Percentiles rank a stretch among this genome's conserved stretches.
Conservation (phyloP, 2,888 invertebrate species). For the Imbricaverruca yamaguchii region DNA sequence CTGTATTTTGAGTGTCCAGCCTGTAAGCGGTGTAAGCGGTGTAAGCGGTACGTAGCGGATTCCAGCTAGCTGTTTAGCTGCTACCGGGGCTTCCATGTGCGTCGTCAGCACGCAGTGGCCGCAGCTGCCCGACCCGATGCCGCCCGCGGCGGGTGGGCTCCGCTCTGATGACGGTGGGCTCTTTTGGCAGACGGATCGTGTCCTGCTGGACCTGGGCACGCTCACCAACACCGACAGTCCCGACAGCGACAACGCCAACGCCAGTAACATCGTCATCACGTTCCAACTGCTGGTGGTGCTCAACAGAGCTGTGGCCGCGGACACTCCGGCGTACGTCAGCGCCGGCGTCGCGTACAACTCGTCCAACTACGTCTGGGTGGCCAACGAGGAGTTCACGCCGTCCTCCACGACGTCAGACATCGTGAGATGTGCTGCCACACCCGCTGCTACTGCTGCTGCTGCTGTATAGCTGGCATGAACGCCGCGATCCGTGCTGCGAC, state of each 20-base stretch:
- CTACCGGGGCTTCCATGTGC: too few relatives aligned
- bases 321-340: slow-evolving; percentile 24
- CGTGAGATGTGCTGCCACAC: background rate
- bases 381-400: slow-evolving; percentile 22
- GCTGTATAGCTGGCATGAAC: too few relatives aligned
- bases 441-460: too few relatives aligned
- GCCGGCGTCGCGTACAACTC: slow-evolving; percentile 29
- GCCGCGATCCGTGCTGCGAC: too few relatives aligned
- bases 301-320: slow-evolving; percentile 26
- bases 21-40: too few relatives aligned
- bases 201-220: slow-evolving; percentile 27
- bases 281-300: slow-evolving; percentile 27
- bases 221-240: slow-evolving; percentile 12
- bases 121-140: too few relatives aligned
- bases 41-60: too few relatives aligned
- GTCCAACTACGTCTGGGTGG: slow-evolving; percentile 28
- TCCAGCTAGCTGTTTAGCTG: too few relatives aligned
- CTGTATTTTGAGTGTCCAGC: too few relatives aligned
- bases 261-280: slow-evolving; percentile 28
- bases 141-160: too few relatives aligned
- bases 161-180: too few relatives aligned
- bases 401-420: background rate
- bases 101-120: too few relatives aligned
- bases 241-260: background rate
- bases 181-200: slow-evolving; percentile 27